These are phyloP conservation scores for Sitta carolinensis DNA, from an alignment of 2,797 vertebrate species.

Conservation along the genomic window DNA sequence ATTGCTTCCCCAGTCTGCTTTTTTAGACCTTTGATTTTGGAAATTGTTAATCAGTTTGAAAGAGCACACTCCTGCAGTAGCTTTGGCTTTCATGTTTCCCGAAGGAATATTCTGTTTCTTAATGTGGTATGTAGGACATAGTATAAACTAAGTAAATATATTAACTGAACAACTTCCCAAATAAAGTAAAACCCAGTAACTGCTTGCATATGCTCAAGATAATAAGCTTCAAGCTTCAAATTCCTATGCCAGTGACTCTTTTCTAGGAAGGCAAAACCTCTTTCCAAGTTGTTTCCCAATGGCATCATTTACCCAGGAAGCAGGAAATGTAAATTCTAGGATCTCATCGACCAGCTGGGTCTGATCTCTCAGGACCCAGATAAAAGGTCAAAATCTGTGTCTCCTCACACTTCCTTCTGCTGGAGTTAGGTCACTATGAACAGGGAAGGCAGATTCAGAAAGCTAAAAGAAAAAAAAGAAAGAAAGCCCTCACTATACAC, in stretches of 20 bases:
- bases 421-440: neutral
- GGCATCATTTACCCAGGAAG: neutral
- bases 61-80: neutral
- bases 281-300: neutral
- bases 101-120: neutral
- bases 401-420: neutral
- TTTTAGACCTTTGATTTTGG: conserved; percentile 20
- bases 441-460: neutral
- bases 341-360: neutral
- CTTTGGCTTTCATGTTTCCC: conserved; percentile 33
- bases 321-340: neutral
- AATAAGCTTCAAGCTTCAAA: neutral
- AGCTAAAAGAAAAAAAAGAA: neutral
- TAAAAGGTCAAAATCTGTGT: neutral
- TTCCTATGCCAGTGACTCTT: neutral
- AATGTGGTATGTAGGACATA: neutral
- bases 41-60: conserved; percentile 24
- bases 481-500: neutral
- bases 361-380: neutral
- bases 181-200: neutral
- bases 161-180: neutral
- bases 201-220: neutral
- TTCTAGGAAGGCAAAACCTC: neutral
- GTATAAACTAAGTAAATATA: neutral
- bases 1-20: neutral